Evolutionary conservation across 1,140 invertebrate species (phyloP).

Genomic region (Sycophaga agraensis): DNA sequence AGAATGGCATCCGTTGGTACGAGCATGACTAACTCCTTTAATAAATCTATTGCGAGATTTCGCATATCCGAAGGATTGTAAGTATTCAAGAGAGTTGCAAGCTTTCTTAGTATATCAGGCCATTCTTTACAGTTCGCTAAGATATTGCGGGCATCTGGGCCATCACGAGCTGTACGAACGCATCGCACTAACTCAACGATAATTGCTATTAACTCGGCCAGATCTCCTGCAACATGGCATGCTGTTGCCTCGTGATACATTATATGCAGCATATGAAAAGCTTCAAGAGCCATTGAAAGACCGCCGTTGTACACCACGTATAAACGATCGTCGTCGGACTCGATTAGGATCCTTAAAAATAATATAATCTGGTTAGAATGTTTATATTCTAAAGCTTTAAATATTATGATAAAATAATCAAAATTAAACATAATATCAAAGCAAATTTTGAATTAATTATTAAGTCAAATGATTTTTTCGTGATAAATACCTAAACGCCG

Average conservation of each 20-base stretch:
- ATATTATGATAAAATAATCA: neutral
- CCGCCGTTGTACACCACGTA: constrained; percentile 87
- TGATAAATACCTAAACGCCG: constrained; percentile 64
- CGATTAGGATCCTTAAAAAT: constrained; percentile 72
- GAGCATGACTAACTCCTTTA: constrained; percentile 82
- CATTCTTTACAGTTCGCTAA: constrained; percentile 76
- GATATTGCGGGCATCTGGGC: constrained; percentile 66
- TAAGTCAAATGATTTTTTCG: neutral
- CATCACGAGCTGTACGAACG: constrained; percentile 65
- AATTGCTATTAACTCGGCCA: constrained; percentile 80
- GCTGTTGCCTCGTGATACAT: constrained; percentile 93
- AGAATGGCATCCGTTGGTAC: constrained; percentile 79
- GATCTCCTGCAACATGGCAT: constrained; percentile 80
- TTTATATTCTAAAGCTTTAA: neutral
- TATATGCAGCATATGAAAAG: constrained; percentile 85
- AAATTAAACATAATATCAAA: too few relatives aligned
- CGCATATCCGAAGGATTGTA: constrained; percentile 87
- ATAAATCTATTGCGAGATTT: constrained; percentile 75
- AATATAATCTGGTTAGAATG: neutral
- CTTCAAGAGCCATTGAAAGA: constrained; percentile 85
- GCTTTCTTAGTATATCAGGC: constrained; percentile 78
- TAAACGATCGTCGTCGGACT: constrained; percentile 84
- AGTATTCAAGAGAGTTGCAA: constrained; percentile 85
- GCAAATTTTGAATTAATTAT: neutral
- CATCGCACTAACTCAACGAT: constrained; percentile 72